Percentiles rank a stretch among this genome's conserved stretches.
Conservation (phyloP, 2,888 invertebrate species). For the Oeneis ivallda region DNA sequence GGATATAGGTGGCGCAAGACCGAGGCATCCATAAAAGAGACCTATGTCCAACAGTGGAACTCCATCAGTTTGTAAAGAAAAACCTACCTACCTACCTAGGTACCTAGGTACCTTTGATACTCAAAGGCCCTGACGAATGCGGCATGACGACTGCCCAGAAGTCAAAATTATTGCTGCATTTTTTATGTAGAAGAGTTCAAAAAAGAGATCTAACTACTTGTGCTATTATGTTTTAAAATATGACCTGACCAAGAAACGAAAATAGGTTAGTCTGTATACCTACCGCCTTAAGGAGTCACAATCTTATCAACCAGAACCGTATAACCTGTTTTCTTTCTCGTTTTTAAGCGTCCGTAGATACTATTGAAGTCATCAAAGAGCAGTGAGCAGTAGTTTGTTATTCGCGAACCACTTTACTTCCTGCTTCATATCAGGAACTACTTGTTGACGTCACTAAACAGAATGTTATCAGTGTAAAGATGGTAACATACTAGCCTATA, state of each 20-base stretch:
- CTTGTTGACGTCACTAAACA: conserved; percentile 31
- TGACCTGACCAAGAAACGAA: neutral
- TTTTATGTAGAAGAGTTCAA: neutral
- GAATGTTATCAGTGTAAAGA: neutral
- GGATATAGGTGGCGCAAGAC: neutral
- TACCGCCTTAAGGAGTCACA: neutral
- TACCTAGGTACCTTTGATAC: too few species aligned
- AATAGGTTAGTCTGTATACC: neutral
- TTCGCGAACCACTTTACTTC: conserved; percentile 34
- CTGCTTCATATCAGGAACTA: conserved; percentile 36
- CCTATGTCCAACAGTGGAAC: too few species aligned
- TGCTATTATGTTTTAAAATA: too few species aligned
- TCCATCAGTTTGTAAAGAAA: too few species aligned
- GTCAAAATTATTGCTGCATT: neutral
- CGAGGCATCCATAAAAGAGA: too few species aligned
- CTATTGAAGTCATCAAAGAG: conserved; percentile 38
- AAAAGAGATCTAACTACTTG: neutral
- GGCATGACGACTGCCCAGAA: too few species aligned
- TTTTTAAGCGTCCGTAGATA: conserved; percentile 19
- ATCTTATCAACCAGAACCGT: conserved; percentile 28
- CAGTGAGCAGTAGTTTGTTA: conserved; percentile 35
- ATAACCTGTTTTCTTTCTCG: conserved; percentile 34
- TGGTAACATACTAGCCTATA: conserved; percentile 2
- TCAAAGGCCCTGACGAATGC: too few species aligned
- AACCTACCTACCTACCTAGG: too few species aligned